phyloP scores from a whole-genome alignment of 2,888 invertebrate genomes.

The Phragmatobia fuliginosa region DNA sequence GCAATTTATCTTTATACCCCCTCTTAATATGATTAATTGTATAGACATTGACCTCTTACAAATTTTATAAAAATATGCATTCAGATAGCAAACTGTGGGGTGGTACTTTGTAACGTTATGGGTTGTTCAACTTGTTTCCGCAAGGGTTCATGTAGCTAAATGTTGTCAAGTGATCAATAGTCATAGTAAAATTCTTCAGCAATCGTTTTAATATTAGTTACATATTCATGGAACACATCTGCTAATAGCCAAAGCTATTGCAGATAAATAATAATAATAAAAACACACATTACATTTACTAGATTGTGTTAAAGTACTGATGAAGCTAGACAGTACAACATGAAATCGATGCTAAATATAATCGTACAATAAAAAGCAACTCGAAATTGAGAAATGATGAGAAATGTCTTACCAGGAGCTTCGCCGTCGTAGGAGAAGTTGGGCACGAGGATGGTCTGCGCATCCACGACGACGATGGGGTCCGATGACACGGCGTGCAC shows the following conservation, averaged over 20 bases:
- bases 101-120: neutral
- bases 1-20: no score
- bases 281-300: neutral
- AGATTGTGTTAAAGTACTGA: neutral
- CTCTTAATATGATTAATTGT: no score
- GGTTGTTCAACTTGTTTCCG: neutral
- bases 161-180: neutral
- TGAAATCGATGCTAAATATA: neutral
- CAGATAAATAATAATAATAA: no score
- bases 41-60: no score
- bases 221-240: no score
- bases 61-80: no score
- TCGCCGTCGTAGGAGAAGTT: conserved; percentile 97
- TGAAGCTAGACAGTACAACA: neutral
- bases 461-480: conserved; percentile 95
- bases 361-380: neutral
- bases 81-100: neutral
- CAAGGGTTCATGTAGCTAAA: neutral
- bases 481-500: conserved; percentile 95
- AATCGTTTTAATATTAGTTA: no score
- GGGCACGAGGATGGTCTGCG: conserved; percentile 96
- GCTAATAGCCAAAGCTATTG: no score
- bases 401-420: conserved; percentile 91
- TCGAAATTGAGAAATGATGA: neutral
- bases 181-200: no score